Percentiles rank a stretch among this genome's conserved stretches.
phyloP scores from a whole-genome alignment of 1,140 invertebrate genomes.

The Dinothrombium tinctorium region DNA sequence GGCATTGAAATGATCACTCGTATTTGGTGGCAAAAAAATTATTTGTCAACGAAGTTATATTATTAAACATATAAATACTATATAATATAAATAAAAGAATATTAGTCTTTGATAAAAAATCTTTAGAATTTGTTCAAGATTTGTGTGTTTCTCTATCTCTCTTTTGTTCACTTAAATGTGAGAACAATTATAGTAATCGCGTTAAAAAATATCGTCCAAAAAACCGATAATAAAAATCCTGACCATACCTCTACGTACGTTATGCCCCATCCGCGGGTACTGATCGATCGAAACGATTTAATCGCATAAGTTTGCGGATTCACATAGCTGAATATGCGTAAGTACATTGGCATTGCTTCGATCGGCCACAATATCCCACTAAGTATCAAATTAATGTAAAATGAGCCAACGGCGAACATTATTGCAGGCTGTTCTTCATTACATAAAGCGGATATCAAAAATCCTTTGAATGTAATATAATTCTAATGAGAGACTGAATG shows the following conservation, averaged over 20 bases:
- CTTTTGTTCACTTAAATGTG: no score
- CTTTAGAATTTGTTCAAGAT: no score
- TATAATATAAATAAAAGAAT: no score
- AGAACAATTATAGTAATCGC: neutral
- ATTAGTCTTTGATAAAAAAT: no score
- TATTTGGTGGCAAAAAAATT: no score
- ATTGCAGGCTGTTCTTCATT: slow-evolving; percentile 54
- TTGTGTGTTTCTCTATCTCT: no score
- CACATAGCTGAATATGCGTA: slow-evolving; percentile 53
- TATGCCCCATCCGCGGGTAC: slow-evolving; percentile 39
- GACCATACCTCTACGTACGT: neutral
- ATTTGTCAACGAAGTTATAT: no score
- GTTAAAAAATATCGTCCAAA: slow-evolving; percentile 6
- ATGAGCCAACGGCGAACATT: slow-evolving; percentile 67
- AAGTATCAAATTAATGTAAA: slow-evolving; percentile 67
- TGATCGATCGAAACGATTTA: slow-evolving; percentile 60
- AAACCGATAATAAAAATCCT: slow-evolving; percentile 3
- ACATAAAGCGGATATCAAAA: slow-evolving; percentile 6
- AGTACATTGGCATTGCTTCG: slow-evolving; percentile 64
- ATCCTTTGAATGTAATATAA: neutral
- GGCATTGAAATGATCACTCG: no score
- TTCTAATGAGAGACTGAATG: neutral
- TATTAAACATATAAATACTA: no score
- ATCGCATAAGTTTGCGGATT: slow-evolving; percentile 73
- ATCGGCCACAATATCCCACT: slow-evolving; percentile 63